phyloP scores from a whole-genome alignment of 2,113 vertebrate genomes.

The Fregata magnificens region DNA sequence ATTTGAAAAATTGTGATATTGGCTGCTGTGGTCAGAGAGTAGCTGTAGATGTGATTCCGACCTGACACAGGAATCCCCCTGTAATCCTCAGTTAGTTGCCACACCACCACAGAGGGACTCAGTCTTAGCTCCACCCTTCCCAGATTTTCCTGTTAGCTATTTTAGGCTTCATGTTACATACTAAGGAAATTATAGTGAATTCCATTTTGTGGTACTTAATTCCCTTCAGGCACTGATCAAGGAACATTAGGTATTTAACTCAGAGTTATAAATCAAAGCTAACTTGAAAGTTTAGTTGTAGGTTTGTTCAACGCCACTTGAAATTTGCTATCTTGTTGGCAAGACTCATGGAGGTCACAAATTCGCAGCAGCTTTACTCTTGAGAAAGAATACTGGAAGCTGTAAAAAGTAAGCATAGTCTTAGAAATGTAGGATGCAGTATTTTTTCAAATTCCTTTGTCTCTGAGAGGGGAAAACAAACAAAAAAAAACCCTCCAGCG shows the following conservation, averaged over 20 bases:
- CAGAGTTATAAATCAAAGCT: neutral
- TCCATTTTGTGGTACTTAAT: neutral
- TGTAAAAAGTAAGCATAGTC: neutral
- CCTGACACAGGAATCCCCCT: neutral
- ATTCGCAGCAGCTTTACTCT: neutral
- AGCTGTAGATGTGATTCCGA: neutral
- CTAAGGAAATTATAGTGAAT: neutral
- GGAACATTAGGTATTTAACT: neutral
- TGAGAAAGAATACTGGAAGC: neutral
- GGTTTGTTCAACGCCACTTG: neutral
- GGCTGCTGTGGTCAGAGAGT: neutral
- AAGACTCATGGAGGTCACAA: neutral
- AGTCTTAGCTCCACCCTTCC: neutral
- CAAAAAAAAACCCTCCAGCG: neutral
- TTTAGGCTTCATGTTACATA: neutral
- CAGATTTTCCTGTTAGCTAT: neutral
- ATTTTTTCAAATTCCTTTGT: neutral
- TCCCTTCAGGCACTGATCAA: neutral
- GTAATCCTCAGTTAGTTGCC: neutral
- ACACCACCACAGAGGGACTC: neutral
- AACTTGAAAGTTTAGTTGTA: neutral
- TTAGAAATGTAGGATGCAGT: neutral
- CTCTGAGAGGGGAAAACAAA: neutral
- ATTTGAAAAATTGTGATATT: neutral
- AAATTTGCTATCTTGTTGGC: neutral